Conservation (phyloP, 1,140 invertebrate species). For the Tetramorium simillimum region DNA sequence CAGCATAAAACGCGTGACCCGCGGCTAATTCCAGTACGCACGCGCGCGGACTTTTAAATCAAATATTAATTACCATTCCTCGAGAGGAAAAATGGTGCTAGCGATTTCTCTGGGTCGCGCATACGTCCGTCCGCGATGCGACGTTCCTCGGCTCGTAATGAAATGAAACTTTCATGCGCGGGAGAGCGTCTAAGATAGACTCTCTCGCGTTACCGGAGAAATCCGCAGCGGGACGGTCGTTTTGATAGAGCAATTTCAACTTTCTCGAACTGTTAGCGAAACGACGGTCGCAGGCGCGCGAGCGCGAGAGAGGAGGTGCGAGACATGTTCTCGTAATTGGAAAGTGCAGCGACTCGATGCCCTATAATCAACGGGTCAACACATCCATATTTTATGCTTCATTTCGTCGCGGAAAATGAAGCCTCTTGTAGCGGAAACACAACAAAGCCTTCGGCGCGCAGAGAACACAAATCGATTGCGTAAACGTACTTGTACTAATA, state of each 20-base stretch:
- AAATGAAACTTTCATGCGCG: conserved; percentile 68
- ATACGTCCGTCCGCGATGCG: not conserved
- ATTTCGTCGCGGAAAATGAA: not conserved
- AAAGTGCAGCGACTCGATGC: conserved; percentile 55
- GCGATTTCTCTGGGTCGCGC: conserved; percentile 8
- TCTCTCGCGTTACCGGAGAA: conserved; percentile 67
- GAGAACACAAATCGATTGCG: not conserved
- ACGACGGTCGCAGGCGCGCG: conserved; percentile 9
- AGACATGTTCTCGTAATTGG: conserved; percentile 50
- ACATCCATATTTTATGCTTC: conserved; percentile 13
- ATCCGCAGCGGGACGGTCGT: conserved; percentile 61
- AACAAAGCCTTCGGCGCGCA: not conserved
- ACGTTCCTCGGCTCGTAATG: conserved; percentile 43
- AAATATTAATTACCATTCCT: conserved; percentile 19
- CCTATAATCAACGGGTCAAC: conserved; percentile 35
- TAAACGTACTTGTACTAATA: not conserved
- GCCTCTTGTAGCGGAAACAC: not conserved
- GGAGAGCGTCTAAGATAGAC: conserved; percentile 67
- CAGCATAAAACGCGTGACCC: not conserved
- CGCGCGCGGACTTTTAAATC: not conserved
- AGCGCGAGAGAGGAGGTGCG: conserved; percentile 17
- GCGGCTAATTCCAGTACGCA: not conserved
- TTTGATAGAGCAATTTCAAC: conserved; percentile 75
- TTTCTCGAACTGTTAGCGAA: conserved; percentile 66
- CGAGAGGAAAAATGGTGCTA: conserved; percentile 11